phyloP scores from a whole-genome alignment of 2,888 invertebrate species.

The Dioctria rufipes region DNA sequence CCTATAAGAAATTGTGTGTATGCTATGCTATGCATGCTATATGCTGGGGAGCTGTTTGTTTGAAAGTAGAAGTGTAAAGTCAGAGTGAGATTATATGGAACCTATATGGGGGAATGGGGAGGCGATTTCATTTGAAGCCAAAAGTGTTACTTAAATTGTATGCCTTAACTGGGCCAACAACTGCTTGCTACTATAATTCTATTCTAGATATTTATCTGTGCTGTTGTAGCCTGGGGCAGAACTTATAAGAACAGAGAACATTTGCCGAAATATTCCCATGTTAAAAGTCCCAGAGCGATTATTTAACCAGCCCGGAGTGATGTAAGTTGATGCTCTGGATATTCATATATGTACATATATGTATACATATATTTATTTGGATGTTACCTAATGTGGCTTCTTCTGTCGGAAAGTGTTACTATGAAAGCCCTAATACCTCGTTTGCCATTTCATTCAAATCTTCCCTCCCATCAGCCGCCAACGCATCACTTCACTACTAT shows the following conservation, averaged over 20 bases:
- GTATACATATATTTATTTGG: background rate
- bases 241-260: background rate
- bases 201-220: no score
- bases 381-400: conserved; percentile 5
- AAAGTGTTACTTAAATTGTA: no score
- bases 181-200: no score
- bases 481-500: background rate
- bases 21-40: no score
- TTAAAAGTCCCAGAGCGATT: background rate
- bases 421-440: background rate
- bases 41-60: no score
- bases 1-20: no score
- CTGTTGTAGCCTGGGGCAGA: no score
- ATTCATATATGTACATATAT: background rate
- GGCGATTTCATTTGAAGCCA: no score
- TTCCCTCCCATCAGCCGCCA: background rate
- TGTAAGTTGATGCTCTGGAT: background rate
- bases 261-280: background rate
- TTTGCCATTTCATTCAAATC: background rate
- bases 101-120: no score
- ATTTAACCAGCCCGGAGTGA: conserved; percentile 5
- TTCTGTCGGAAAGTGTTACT: background rate
- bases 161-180: no score
- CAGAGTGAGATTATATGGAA: no score
- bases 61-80: no score